Percentiles rank a stretch among this genome's conserved stretches.
phyloP scores from a whole-genome alignment of 2,797 vertebrate species.

The Helostoma temminkii region DNA sequence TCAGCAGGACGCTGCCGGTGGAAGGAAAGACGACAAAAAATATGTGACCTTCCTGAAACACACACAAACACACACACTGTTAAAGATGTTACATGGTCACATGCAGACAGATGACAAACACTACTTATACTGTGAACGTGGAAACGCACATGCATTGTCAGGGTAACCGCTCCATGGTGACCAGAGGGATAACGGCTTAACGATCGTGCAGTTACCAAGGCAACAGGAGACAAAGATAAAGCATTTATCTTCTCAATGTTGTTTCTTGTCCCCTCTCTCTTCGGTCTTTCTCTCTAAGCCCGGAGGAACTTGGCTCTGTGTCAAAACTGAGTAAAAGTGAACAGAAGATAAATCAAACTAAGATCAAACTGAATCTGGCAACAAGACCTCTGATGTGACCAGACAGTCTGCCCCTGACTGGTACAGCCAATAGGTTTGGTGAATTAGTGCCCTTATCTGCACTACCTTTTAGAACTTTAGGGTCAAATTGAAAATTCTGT shows the following conservation, averaged over 20 bases:
- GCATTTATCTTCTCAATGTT: constrained; percentile 47
- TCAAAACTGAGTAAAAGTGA: background rate
- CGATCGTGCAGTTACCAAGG: constrained; percentile 64
- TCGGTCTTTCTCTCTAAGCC: background rate
- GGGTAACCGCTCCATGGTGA: constrained; percentile 45
- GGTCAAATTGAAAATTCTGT: too few species aligned
- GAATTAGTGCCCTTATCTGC: too few species aligned
- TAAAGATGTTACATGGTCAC: background rate
- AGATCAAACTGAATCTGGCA: too few species aligned
- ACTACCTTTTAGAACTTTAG: too few species aligned
- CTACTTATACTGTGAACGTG: background rate
- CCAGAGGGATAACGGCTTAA: constrained; percentile 44
- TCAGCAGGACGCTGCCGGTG: constrained; percentile 34
- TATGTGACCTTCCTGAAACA: constrained; percentile 22
- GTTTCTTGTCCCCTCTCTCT: background rate
- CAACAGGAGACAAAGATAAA: constrained; percentile 60
- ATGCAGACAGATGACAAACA: constrained; percentile 23
- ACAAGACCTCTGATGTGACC: too few species aligned
- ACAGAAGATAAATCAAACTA: background rate
- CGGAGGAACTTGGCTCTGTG: background rate
- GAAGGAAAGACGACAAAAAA: constrained; percentile 18
- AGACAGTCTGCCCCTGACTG: too few species aligned
- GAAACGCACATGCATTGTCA: constrained; percentile 41
- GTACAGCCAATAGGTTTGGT: too few species aligned
- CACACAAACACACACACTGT: constrained; percentile 1